Conservation (phyloP, 2,113 vertebrate genomes). For the Scatophagus argus region DNA sequence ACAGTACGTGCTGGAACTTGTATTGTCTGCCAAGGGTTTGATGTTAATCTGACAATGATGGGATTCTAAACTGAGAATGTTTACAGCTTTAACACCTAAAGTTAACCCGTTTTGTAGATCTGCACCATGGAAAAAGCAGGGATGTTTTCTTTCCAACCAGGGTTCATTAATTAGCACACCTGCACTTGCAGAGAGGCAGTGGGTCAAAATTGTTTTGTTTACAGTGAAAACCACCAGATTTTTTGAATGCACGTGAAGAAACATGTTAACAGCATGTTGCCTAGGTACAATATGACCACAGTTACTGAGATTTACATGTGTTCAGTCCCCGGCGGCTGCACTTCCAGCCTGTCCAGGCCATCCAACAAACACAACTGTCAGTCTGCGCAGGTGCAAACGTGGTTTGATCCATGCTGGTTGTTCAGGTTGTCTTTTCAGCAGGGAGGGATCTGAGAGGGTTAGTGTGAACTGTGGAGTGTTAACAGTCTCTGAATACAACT, state of each 20-base stretch:
- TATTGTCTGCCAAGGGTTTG: conserved; percentile 29
- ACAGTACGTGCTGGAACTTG: background rate
- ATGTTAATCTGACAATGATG: conserved; percentile 41
- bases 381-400: background rate
- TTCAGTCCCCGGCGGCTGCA: background rate
- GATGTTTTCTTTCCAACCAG: conserved; percentile 29
- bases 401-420: conserved; percentile 6
- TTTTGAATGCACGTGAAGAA: background rate
- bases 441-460: background rate
- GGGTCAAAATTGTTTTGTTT: conserved; percentile 39
- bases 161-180: conserved; percentile 47
- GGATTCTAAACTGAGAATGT: conserved; percentile 22
- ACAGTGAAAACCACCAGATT: conserved; percentile 13
- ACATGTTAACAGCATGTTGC: background rate
- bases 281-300: conserved; percentile 1
- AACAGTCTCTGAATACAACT: background rate
- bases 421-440: conserved; percentile 11
- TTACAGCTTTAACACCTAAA: conserved; percentile 5
- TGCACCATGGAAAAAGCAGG: background rate
- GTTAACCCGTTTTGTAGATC: conserved; percentile 6
- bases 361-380: conserved; percentile 14
- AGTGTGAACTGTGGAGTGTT: background rate
- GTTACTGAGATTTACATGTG: background rate
- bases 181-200: conserved; percentile 7
- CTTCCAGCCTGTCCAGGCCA: background rate